Base-by-base conservation (phyloP, 2,888 invertebrate species). In the Leucophenga maculata region DNA sequence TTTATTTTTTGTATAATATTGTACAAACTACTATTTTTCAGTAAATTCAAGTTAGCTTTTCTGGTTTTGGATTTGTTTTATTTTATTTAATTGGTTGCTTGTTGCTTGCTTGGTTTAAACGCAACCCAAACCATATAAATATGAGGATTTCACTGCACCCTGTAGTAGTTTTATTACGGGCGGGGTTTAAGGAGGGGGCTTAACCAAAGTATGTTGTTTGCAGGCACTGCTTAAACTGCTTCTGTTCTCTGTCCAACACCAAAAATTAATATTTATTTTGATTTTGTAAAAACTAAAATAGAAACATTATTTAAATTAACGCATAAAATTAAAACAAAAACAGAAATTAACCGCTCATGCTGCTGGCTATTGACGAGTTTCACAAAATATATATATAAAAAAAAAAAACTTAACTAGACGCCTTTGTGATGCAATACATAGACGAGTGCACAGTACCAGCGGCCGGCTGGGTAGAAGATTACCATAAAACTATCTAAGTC, bases 41-140 rank as follows among this genome's bases (percentile, higher is more conserved):
- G 4, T 18, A 79, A 82, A 81, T 79, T 79, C 13, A 18, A 13
- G 22, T 55, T 55, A 55, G 18, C 22, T 22, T 22, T 16, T 3
- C 1, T 20, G 8, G 6, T 22, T 68, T 65, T 69, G 66, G 70
- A 74, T 72, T 74, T 70, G 74, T 79, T 66, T 70, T 71, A 26
- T 71, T 62, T 57, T 57, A 22, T 18, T 18, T 18, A 11, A 18
- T 20, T 20, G 20, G 2, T 46, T 46, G 2, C 6, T 46, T 46
- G 2, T 46, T 46, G 26, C 3, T 26, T 26, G 26, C 26, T 26
- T 46, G 13, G 2, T 46, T 50, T 50, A 50, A 50, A n/a, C 8
- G 39, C 39, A 39, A 39, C 11, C 11, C 8, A 39, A 39, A 11
- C 39, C 39, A 39, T 39, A 39, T 11, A 39, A 39, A 39, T 39